phyloP scores from a whole-genome alignment of 1,140 invertebrate genomes.

The Caligus rogercresseyi region DNA sequence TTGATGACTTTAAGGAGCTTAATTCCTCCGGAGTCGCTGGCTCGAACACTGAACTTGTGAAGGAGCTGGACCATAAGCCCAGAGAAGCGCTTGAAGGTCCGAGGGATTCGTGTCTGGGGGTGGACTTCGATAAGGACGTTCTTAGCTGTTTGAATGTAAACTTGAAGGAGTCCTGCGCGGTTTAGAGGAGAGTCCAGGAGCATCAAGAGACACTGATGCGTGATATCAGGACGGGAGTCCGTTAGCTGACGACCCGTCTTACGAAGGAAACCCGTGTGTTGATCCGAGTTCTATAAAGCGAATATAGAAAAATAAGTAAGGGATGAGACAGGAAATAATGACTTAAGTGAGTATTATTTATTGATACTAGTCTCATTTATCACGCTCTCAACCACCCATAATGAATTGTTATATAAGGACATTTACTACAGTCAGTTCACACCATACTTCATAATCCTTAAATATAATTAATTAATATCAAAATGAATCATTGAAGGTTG shows the following conservation, averaged over 20 bases:
- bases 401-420: too few species aligned
- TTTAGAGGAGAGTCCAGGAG: conserved; percentile 90
- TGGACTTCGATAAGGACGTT: conserved; percentile 97
- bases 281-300: conserved; percentile 83
- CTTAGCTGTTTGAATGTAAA: conserved; percentile 86
- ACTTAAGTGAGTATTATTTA: too few species aligned
- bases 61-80: conserved; percentile 78
- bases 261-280: conserved; percentile 61
- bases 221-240: conserved; percentile 75
- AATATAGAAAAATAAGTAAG: conserved; percentile 34
- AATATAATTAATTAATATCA: too few species aligned
- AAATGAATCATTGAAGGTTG: too few species aligned
- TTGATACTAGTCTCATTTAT: too few species aligned
- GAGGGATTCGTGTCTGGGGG: conserved; percentile 91
- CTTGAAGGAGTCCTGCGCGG: conserved; percentile 41
- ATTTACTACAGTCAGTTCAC: too few species aligned
- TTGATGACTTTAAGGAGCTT: conserved; percentile 93
- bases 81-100: conserved; percentile 95
- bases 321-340: background rate
- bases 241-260: conserved; percentile 67
- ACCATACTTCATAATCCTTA: too few species aligned
- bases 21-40: conserved; percentile 57
- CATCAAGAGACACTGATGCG: conserved; percentile 88
- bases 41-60: conserved; percentile 79
- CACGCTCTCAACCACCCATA: too few species aligned